Evolutionary conservation across 2,888 invertebrate genomes (phyloP), one percentile per base, ranked within the genome.

Genomic region (Lobophora halterata): DNA sequence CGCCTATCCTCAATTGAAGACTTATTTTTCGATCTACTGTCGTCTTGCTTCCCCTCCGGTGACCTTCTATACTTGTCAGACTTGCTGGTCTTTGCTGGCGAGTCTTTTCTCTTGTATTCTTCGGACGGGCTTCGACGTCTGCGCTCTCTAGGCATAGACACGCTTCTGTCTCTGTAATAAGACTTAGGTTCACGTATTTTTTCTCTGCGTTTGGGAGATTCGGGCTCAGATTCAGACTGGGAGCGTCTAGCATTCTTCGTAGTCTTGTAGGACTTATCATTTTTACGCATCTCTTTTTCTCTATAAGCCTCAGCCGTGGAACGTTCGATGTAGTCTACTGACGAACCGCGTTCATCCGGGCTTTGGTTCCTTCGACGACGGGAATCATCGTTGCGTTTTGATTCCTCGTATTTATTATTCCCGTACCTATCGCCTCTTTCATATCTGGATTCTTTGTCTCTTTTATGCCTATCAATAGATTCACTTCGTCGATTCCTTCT

Each of bases 141-240:
- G 41, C 58, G 67, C 18, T 70, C 64, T 44, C 51, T 63, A 4
- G 56, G 30, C 3, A 64, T 30, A 13, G 68, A 67, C 32, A 44
- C 53, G 26, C 52, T 65, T 27, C 49, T 63, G 5, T 58, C 63
- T 39, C 70, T 76, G 28, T 70, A 55, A 45, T 71, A 64, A 19
- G n/a, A n/a, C n/a, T 67, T 67, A 14, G 58, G 54, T 46, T 67
- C 72, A 4, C 51, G 38, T 34, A 33, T 41, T 41, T 65, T 75
- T 11, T 67, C 67, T 33, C 47, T 65, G n/a, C 55, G 66, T 53
- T 68, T 75, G 3, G 61, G 57, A 2, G 56, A 55, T 44, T 80
- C 80, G 0, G 58, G 20, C 18, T 80, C 80, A 0, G 81, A 75
- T 40, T 79, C 82, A 0, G 79, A 72, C 1, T 77, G 70, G 0